Evolutionary conservation across 2,888 invertebrate species (phyloP).

Genomic region (Hirtodrosophila confusa): DNA sequence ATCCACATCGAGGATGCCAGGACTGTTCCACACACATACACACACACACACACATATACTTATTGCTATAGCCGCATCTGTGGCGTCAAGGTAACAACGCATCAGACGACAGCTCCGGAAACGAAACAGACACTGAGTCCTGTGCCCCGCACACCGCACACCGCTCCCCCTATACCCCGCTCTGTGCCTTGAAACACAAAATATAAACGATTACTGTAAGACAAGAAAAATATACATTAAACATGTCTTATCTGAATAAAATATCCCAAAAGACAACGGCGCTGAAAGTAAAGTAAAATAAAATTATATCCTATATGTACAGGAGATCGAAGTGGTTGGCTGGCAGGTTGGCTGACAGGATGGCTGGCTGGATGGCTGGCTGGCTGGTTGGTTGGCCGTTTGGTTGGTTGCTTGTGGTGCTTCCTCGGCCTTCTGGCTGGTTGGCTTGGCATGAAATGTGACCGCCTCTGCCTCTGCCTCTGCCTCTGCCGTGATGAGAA

Average conservation of each 20-base stretch:
- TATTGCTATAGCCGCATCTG: constrained; percentile 53
- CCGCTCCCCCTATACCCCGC: neutral
- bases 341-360: constrained; percentile 7
- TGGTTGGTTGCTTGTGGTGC: constrained; percentile 11
- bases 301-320: constrained; percentile 66
- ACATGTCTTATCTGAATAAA: constrained; percentile 81
- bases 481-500: constrained; percentile 29
- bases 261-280: constrained; percentile 79
- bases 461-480: constrained; percentile 52
- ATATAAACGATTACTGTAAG: constrained; percentile 81
- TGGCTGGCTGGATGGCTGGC: too few species aligned
- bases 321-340: constrained; percentile 61
- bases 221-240: constrained; percentile 80
- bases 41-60: constrained; percentile 22
- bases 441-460: constrained; percentile 56
- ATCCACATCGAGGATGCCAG: constrained; percentile 62
- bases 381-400: too few species aligned
- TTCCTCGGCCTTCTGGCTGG: constrained; percentile 1
- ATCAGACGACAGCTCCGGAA: constrained; percentile 69
- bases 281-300: constrained; percentile 76
- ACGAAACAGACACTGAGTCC: constrained; percentile 64
- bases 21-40: constrained; percentile 13
- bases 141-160: constrained; percentile 12
- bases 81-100: constrained; percentile 68
- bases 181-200: constrained; percentile 59